phyloP scores from a whole-genome alignment of 2,797 vertebrate genomes.

The Mionectes olivaceus region DNA sequence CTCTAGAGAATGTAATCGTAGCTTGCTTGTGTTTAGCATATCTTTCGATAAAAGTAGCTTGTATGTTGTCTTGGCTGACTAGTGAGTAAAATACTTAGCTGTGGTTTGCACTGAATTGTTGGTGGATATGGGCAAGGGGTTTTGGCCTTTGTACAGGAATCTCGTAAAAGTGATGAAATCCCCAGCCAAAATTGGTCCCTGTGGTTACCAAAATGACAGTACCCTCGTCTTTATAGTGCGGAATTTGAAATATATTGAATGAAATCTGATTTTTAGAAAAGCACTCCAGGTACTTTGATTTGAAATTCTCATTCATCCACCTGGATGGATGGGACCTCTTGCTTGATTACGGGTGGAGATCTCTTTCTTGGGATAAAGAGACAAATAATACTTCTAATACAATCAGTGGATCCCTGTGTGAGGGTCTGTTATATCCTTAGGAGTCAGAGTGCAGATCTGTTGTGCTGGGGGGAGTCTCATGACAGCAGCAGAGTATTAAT shows the following conservation, averaged over 20 bases:
- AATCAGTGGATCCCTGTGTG: not conserved
- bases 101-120: not conserved
- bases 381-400: not conserved
- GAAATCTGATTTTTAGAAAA: not conserved
- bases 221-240: not conserved
- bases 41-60: not conserved
- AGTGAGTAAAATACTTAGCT: not conserved
- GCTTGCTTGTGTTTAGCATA: not conserved
- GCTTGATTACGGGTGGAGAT: not conserved
- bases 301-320: not conserved
- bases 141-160: not conserved
- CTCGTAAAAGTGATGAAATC: not conserved
- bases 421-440: not conserved
- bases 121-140: fast-evolving
- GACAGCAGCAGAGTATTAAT: not conserved
- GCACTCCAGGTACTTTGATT: not conserved
- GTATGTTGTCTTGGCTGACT: not conserved
- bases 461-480: not conserved
- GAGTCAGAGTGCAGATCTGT: not conserved
- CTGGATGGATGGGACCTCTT: not conserved
- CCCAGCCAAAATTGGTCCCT: not conserved
- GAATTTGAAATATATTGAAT: slow-evolving; percentile 10
- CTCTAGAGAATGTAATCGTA: fast-evolving
- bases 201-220: not conserved
- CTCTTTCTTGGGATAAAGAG: not conserved